Evolutionary conservation across 2,888 invertebrate species (phyloP).

Genomic region (Erannis defoliaria): DNA sequence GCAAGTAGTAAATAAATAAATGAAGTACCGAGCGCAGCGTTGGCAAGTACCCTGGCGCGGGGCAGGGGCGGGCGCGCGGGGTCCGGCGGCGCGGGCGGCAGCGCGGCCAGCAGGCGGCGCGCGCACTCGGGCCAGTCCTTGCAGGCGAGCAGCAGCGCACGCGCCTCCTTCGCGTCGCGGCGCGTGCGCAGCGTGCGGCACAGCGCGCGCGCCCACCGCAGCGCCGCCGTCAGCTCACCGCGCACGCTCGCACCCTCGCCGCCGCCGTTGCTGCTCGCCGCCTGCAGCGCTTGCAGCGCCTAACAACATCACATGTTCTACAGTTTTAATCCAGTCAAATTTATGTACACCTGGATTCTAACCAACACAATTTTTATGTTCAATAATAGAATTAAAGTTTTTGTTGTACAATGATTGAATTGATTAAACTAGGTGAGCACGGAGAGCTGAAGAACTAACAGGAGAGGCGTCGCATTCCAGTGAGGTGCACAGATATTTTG

Average conservation of each 20-base stretch:
- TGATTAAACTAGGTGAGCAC: too few relatives aligned
- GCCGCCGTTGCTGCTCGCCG: conserved; percentile 63
- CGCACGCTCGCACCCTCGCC: conserved; percentile 86
- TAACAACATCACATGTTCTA: conserved; percentile 59
- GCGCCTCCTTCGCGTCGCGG: conserved; percentile 89
- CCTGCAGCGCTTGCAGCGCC: conserved; percentile 96
- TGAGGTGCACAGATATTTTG: too few relatives aligned
- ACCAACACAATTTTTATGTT: too few relatives aligned
- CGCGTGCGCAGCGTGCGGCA: conserved; percentile 90
- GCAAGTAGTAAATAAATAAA: too few relatives aligned
- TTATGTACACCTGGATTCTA: too few relatives aligned
- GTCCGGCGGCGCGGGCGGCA: conserved; percentile 91
- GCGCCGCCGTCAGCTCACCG: conserved; percentile 94
- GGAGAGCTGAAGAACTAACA: too few relatives aligned
- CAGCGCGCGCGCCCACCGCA: conserved; percentile 91
- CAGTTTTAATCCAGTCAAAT: not conserved
- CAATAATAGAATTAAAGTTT: too few relatives aligned
- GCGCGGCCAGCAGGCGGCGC: conserved; percentile 93
- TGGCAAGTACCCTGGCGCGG: conserved; percentile 23
- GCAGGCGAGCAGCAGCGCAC: conserved; percentile 88
- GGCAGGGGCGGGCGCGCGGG: conserved; percentile 21
- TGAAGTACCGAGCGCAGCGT: conserved; percentile 36
- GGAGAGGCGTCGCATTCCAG: too few relatives aligned
- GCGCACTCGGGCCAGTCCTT: conserved; percentile 96
- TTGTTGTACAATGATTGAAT: too few relatives aligned